phyloP scores from a whole-genome alignment of 1,140 invertebrate species.

The Heliothis virescens region DNA sequence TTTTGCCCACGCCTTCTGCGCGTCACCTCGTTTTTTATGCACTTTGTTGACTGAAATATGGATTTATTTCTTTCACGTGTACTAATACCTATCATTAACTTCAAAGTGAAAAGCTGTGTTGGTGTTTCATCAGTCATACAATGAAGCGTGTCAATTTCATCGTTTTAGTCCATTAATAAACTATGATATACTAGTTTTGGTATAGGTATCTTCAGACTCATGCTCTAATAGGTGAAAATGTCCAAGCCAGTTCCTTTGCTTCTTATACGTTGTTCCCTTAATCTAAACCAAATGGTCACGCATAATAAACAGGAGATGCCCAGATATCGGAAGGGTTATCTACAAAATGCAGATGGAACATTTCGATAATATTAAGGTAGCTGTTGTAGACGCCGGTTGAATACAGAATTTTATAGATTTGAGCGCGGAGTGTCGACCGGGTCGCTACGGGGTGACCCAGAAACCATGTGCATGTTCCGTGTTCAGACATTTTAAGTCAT shows the following conservation, averaged over 20 bases:
- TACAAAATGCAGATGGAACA: conserved; percentile 23
- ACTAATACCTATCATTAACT: neutral
- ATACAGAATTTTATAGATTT: conserved; percentile 43
- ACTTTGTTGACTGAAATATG: conserved; percentile 25
- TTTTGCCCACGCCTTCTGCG: conserved; percentile 39
- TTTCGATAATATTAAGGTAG: conserved; percentile 16
- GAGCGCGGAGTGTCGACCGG: conserved; percentile 17
- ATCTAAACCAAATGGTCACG: too few relatives aligned
- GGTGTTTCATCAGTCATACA: conserved; percentile 1
- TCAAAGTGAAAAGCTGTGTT: neutral
- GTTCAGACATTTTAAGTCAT: neutral
- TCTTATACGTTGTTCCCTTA: too few relatives aligned
- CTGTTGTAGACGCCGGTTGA: neutral
- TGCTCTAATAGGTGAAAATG: too few relatives aligned
- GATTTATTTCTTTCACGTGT: conserved; percentile 2
- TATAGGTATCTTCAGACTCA: too few relatives aligned
- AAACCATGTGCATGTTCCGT: conserved; percentile 22
- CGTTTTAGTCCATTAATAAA: too few relatives aligned
- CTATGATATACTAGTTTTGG: too few relatives aligned
- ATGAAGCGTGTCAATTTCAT: neutral
- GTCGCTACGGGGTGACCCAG: conserved; percentile 28
- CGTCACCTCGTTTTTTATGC: conserved; percentile 10
- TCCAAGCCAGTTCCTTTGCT: too few relatives aligned
- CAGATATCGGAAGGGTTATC: neutral
- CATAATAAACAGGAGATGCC: too few relatives aligned